Base-by-base conservation (phyloP, 1,140 invertebrate species). In the Diachasma alloeum region DNA sequence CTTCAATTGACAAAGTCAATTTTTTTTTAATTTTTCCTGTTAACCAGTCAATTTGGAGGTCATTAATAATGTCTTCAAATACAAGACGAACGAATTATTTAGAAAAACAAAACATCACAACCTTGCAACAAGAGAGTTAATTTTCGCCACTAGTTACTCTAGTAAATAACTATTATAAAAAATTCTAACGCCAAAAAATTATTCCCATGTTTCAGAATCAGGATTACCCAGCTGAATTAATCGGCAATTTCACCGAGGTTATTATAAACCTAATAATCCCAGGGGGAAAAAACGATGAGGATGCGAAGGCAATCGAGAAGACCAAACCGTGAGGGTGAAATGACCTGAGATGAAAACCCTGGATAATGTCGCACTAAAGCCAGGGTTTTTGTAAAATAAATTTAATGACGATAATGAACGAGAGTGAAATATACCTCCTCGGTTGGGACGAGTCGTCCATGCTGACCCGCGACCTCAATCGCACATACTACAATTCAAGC, bases 351-450 rank as follows among this genome's bases (percentile, higher is more conserved):
- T 72, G 22, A 44, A 68, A 46, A 36, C 22, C 36, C 53, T 42
- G 8, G 56, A 48, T 74, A 22, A 39, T 56, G 24, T 11, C 46
- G 11, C 24, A 70, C 48, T 31, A 53, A 53, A 10, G 19, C 66
- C 59, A 63, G 59, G 59, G 59, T 24, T 63, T 63, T 63, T 4
- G 4, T 19, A 37, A 24, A 77, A 53, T 53, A 69, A 42, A 70
- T 68, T 48, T 36, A 70, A 46, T n/a, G 67, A 77, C 22, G 36
- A 80, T 74, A 73, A 81, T 79, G 80, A 81, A 81, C 77, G 72
- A 79, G 39, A 81, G 76, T 77, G 76, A 76, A 39, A 77, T 80
- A 26, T 80, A 68, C 56, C 74, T 80, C 37, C 68, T 81, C 4
- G 74, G 72, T 72, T 78, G 78, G 78, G 74, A 80, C 48, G 80